phyloP scores from a whole-genome alignment of 2,888 invertebrate genomes.

The Metellina segmentata region DNA sequence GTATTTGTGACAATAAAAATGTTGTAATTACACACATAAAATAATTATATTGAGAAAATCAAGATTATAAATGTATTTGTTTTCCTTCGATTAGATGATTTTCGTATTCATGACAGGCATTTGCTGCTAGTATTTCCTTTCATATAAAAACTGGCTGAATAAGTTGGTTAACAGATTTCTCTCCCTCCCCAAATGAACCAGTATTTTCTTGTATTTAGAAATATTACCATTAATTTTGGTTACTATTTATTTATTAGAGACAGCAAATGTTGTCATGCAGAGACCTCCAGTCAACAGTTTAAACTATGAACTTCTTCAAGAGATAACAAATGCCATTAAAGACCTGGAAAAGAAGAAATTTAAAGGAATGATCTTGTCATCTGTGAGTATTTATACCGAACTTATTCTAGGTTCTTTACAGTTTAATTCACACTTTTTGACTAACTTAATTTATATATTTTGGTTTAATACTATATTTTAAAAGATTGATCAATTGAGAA shows the following conservation, averaged over 20 bases:
- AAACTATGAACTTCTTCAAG: slow-evolving; percentile 55
- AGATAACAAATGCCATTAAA: slow-evolving; percentile 57
- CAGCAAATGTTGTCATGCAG: slow-evolving; percentile 67
- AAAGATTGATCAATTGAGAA: too few species aligned
- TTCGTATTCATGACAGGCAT: too few species aligned
- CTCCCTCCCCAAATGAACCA: too few species aligned
- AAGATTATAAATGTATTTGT: too few species aligned
- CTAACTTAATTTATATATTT: background rate
- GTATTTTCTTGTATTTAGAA: background rate
- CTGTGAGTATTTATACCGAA: slow-evolving; percentile 44
- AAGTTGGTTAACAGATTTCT: too few species aligned
- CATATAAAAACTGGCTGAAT: too few species aligned
- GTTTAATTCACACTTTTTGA: background rate
- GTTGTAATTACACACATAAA: too few species aligned
- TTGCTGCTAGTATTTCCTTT: too few species aligned
- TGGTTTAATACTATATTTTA: background rate
- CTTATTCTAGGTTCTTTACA: background rate
- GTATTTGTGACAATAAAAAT: too few species aligned
- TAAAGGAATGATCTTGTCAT: slow-evolving; percentile 63
- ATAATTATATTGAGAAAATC: too few species aligned
- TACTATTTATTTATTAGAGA: slow-evolving; percentile 16
- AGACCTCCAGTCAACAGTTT: slow-evolving; percentile 71
- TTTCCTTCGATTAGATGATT: too few species aligned
- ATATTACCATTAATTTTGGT: background rate
- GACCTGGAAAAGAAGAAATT: slow-evolving; percentile 63